Conservation (phyloP, 2,888 invertebrate genomes). For the Carpatolechia fugitivella region DNA sequence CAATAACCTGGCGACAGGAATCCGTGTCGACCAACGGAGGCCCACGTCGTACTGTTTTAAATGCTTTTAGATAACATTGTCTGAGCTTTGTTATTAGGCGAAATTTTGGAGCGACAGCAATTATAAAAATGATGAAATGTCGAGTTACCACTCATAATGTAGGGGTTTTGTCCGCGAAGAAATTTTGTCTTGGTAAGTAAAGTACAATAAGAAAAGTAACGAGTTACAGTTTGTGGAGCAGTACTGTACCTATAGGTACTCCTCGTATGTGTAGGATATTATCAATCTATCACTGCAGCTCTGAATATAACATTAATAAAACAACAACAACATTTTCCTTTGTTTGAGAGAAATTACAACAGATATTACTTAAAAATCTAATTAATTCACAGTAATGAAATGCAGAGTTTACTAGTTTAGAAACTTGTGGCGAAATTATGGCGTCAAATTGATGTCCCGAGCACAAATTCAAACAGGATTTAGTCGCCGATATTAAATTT, state of each 20-base stretch:
- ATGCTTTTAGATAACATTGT: constrained; percentile 2
- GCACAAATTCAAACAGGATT: constrained; percentile 11
- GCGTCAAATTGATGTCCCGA: constrained; percentile 8
- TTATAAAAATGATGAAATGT: too few relatives aligned
- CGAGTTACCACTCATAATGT: too few relatives aligned
- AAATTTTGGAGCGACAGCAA: background rate
- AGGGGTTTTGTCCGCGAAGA: too few relatives aligned
- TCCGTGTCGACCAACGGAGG: constrained; percentile 42
- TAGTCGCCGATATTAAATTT: constrained; percentile 32
- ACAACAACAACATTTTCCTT: too few relatives aligned
- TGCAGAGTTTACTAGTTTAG: background rate
- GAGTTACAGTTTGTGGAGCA: too few relatives aligned
- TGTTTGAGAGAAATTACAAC: too few relatives aligned
- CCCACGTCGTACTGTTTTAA: constrained; percentile 11
- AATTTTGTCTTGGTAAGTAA: too few relatives aligned
- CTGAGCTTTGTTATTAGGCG: background rate
- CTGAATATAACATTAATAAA: too few relatives aligned
- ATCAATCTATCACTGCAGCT: too few relatives aligned
- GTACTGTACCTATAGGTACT: too few relatives aligned
- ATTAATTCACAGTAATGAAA: background rate
- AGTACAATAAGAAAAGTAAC: too few relatives aligned
- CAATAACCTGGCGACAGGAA: constrained; percentile 56
- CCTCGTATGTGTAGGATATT: too few relatives aligned
- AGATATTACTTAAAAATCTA: background rate
- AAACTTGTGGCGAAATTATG: constrained; percentile 2